Evolutionary conservation across 2,113 vertebrate genomes (phyloP), one percentile per base, ranked within the genome.

Genomic region (Cinclus cinclus): DNA sequence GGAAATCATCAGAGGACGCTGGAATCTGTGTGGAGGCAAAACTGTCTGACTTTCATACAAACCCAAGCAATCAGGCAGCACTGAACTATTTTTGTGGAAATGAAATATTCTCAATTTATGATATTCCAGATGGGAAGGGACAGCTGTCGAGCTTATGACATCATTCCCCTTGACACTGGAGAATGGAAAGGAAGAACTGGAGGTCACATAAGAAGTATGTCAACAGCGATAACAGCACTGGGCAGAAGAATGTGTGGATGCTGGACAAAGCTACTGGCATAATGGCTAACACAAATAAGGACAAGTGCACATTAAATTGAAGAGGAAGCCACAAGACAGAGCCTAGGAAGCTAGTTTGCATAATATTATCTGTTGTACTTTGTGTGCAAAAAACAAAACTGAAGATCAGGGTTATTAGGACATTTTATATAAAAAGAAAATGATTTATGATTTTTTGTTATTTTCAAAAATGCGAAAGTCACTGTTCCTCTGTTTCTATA

Each of bases 51-150:
- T 56, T 82, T 80, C 75, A 84, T 46, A 76, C 11, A 92, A 87
- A 50, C 27, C 37, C 35, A 39, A 69, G 71, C 58, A 77, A 77
- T 77, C 89, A 87, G 67, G 63, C 74, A 77, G 49, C 42, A 35
- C 63, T 47, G 63, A 88, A 59, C n/a, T 65, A 69, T 83, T 95
- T 95, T 59, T 74, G 55, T 83, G 42, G 67, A 82, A 96, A 85
- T 21, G 62, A n/a, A 79, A 50, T 91, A 76, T 86, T 83, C 85
- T 63, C 68, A 67, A 35, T 91, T 88, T 95, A 86, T 80, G 79
- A 95, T 37, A 95, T 84, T 93, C 85, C 86, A 91, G 74, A 93
- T 91, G 73, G 84, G 52, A 94, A 92, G 39, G 69, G 68, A 92
- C 69, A 96, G 76, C 59, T 96, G 94, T 95, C 75, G 1, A 77